Conservation (phyloP, 2,888 invertebrate species). For the Hyles lineata region DNA sequence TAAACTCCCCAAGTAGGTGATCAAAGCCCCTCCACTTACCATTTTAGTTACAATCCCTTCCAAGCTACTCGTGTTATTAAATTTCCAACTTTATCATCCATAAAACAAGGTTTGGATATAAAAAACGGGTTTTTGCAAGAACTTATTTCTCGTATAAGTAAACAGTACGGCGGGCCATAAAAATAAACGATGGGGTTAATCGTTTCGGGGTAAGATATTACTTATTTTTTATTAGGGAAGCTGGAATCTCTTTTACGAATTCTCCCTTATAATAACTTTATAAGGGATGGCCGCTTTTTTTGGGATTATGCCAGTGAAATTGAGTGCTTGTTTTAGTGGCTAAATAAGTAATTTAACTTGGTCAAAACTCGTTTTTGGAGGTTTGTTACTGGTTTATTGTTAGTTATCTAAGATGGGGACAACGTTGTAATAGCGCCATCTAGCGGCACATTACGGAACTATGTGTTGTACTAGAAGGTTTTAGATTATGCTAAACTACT, state of each 20-base stretch:
- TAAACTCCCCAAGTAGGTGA: no score
- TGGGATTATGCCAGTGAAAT: constrained; percentile 26
- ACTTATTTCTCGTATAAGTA: constrained; percentile 32
- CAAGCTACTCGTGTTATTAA: constrained; percentile 6
- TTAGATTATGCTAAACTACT: no score
- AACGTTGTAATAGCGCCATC: no score
- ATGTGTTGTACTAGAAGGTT: no score
- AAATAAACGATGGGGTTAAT: constrained; percentile 49
- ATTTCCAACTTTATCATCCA: constrained; percentile 24
- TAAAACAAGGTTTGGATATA: constrained; percentile 15
- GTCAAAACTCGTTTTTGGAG: background rate
- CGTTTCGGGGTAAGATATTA: constrained; percentile 42
- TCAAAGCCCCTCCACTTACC: background rate
- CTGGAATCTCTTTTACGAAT: constrained; percentile 36
- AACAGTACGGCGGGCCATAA: constrained; percentile 40
- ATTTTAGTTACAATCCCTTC: background rate
- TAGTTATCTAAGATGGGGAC: no score
- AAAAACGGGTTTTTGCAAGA: constrained; percentile 20
- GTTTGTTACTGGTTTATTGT: background rate
- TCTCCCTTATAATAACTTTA: constrained; percentile 45
- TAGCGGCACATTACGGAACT: no score
- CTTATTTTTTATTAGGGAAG: constrained; percentile 37
- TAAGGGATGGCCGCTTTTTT: constrained; percentile 34
- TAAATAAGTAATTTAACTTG: constrained; percentile 30
- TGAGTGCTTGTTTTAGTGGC: constrained; percentile 12